These are phyloP conservation scores for Neomonachus schauinslandi DNA, from an alignment of 2,113 vertebrate species.

Conservation along the genomic window DNA sequence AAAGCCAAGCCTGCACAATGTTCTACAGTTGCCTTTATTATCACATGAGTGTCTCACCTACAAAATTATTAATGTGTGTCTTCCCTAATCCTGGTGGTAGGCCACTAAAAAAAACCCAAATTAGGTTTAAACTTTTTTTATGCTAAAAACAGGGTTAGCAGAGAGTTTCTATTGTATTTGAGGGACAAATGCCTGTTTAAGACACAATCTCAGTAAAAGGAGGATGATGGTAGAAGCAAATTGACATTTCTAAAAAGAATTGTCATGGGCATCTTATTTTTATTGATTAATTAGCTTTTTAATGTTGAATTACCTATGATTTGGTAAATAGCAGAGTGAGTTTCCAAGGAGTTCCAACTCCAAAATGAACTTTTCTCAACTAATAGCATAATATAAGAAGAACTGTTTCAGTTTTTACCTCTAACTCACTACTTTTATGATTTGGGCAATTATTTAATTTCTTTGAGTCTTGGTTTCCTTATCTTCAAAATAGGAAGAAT, in stretches of 20 bases:
- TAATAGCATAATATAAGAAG: neutral
- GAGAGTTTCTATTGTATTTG: neutral
- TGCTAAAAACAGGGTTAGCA: slow-evolving; percentile 10
- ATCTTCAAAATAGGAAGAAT: slow-evolving; percentile 30
- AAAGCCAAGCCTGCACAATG: neutral
- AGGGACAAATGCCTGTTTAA: neutral
- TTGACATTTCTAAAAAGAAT: neutral
- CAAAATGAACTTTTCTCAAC: neutral
- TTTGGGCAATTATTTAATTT: slow-evolving; percentile 16
- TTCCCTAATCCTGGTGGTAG: neutral
- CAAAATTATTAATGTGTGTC: neutral
- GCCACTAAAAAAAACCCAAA: neutral
- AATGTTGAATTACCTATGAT: neutral
- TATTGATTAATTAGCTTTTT: neutral
- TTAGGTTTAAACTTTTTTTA: neutral
- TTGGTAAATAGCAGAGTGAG: neutral
- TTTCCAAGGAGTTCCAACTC: slow-evolving; percentile 2
- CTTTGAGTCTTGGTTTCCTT: slow-evolving; percentile 38
- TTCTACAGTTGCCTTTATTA: neutral
- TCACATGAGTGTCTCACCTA: neutral
- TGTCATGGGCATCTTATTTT: neutral
- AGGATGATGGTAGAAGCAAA: neutral
- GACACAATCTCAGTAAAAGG: neutral
- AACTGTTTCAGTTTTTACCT: neutral
- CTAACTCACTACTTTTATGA: slow-evolving; percentile 1